These are phyloP conservation scores for Scaptomyza tumidula DNA, from an alignment of 2,888 invertebrate genomes.

Conservation along the genomic window DNA sequence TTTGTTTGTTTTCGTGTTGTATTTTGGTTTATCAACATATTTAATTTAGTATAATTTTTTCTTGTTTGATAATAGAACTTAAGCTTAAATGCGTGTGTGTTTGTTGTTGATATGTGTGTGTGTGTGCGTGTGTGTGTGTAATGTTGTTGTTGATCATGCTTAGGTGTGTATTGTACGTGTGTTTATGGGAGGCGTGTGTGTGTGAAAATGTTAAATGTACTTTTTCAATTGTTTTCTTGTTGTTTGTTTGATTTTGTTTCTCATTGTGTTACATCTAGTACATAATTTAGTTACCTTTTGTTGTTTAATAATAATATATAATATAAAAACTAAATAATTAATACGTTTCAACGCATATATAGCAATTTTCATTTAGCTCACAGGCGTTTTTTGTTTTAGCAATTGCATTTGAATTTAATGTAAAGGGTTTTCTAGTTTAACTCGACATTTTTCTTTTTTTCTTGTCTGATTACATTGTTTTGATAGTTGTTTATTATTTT, in stretches of 20 bases:
- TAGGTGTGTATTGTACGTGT: slow-evolving; percentile 25
- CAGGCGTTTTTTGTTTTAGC: slow-evolving; percentile 40
- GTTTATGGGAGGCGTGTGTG: slow-evolving; percentile 30
- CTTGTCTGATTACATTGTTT: slow-evolving; percentile 27
- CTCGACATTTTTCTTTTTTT: slow-evolving; percentile 30
- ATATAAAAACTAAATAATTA: slow-evolving; percentile 78
- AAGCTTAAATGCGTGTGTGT: slow-evolving; percentile 50
- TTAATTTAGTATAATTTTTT: slow-evolving; percentile 41
- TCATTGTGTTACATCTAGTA: slow-evolving; percentile 68
- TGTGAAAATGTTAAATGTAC: slow-evolving; percentile 32
- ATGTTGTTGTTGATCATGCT: slow-evolving; percentile 40
- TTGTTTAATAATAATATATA: slow-evolving; percentile 64
- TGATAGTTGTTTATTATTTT: slow-evolving; percentile 18
- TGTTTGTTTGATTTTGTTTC: slow-evolving; percentile 27
- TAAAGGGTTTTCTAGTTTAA: slow-evolving; percentile 23
- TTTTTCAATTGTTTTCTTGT: slow-evolving; percentile 40
- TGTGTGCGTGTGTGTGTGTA: slow-evolving; percentile 11
- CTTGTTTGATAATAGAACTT: slow-evolving; percentile 57
- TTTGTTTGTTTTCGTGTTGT: slow-evolving; percentile 27
- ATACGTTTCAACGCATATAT: slow-evolving; percentile 70
- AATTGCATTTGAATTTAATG: slow-evolving; percentile 42
- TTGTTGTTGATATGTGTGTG: slow-evolving; percentile 8
- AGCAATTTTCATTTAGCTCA: slow-evolving; percentile 55
- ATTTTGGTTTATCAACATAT: slow-evolving; percentile 34
- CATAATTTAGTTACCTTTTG: slow-evolving; percentile 68